Base-by-base conservation (phyloP, 1,140 invertebrate species). In the Tetragnatha versicolor region DNA sequence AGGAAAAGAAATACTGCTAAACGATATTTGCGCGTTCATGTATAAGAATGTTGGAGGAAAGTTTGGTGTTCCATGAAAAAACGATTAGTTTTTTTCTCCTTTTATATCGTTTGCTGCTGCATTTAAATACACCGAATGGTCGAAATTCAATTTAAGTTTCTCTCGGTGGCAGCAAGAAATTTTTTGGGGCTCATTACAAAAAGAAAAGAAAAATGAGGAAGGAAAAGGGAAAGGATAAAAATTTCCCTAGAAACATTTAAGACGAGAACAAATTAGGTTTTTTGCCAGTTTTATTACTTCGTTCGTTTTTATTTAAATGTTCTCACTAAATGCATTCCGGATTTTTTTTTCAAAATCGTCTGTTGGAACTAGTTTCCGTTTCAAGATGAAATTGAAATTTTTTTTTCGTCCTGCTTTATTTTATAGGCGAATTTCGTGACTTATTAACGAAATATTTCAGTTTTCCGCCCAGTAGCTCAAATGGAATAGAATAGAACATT, bases 261-360 rank as follows among this genome's bases (percentile, higher is more conserved):
- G 53, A 73, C 22, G 53, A 60, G 37, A 73, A 73, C 69, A 73
- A 73, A 73, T 73, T 73, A 73, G 69, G 58, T 73, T 73, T 73
- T 55, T 6, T 22, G 2, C 12, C 12, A 29, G n/a, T 55, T 55
- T 70, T 42, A 55, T 39, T 70, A 33, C 42, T 69, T 14, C 27
- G 22, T 35, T 29, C 31, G 29, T 25, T 73, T 60, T 45, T 45
- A 73, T 60, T 60, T 73, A 60, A 73, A 73, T 73, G 37, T 73
- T 73, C 51, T 58, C 51, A 45, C 27, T 47, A 68, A 68, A 25
- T 31, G 22, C 31, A 58, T 58, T 58, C 33, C 33, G 27, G 17
- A 6, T 31, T 68, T 17, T 55, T 55, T 70, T 68, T 51, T 47
- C 31, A 33, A 17, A 3, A 10, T 33, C 33, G 2, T 22, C 20